These are phyloP conservation scores for Anolis carolinensis DNA, from an alignment of 2,113 vertebrate species.

Conservation along the genomic window DNA sequence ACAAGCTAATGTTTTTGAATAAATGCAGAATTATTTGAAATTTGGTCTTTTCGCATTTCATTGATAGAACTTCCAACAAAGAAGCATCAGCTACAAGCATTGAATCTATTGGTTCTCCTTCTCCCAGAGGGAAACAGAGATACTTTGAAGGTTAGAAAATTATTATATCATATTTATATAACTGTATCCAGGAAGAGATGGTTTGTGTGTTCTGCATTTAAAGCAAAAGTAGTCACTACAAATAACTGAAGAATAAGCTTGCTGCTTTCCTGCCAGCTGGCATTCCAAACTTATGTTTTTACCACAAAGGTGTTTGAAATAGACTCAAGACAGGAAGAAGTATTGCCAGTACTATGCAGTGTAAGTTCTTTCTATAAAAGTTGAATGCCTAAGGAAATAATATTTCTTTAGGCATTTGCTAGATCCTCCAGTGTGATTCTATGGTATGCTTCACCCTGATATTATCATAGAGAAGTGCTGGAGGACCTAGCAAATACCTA, in stretches of 20 bases:
- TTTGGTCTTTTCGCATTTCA: slow-evolving; percentile 55
- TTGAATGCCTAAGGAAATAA: no score
- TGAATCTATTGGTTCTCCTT: slow-evolving; percentile 94
- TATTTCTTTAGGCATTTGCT: no score
- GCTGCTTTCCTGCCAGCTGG: no score
- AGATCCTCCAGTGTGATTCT: no score
- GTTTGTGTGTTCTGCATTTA: background rate
- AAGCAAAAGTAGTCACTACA: background rate
- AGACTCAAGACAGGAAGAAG: background rate
- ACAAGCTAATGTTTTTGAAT: slow-evolving; percentile 6
- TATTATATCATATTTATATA: background rate
- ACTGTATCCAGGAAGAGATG: background rate
- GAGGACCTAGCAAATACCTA: no score
- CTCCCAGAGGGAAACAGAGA: slow-evolving; percentile 90
- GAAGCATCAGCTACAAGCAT: slow-evolving; percentile 91
- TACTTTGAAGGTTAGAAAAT: slow-evolving; percentile 87
- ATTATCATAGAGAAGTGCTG: no score
- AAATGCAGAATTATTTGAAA: slow-evolving; percentile 25
- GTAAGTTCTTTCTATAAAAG: background rate
- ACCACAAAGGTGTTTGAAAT: background rate
- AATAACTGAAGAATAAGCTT: background rate
- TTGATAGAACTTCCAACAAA: slow-evolving; percentile 86
- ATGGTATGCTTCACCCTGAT: no score
- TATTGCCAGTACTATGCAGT: background rate
- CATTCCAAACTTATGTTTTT: background rate